phyloP scores from a whole-genome alignment of 2,797 vertebrate genomes.

The Sparidentex hasta region DNA sequence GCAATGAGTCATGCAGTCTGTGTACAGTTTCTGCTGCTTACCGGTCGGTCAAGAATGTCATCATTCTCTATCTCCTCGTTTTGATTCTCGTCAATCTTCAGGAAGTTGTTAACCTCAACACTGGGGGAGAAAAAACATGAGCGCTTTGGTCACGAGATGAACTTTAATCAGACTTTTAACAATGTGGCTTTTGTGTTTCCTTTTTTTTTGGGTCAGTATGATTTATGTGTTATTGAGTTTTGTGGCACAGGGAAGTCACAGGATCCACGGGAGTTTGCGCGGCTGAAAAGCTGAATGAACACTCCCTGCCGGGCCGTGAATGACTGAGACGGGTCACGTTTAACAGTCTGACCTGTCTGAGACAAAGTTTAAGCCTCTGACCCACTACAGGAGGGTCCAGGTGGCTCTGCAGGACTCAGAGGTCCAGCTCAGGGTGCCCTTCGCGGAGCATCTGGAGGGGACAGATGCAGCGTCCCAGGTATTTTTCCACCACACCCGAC shows the following conservation, averaged over 20 bases:
- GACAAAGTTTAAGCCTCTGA: constrained; percentile 54
- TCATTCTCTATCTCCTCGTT: constrained; percentile 78
- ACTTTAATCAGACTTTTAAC: not conserved
- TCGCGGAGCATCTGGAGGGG: constrained; percentile 23
- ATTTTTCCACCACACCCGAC: constrained; percentile 38
- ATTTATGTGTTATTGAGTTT: not conserved
- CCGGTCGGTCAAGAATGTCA: constrained; percentile 54
- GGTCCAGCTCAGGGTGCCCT: constrained; percentile 7
- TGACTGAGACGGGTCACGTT: constrained; percentile 52
- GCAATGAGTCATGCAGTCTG: not conserved
- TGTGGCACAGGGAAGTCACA: not conserved
- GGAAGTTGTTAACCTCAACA: constrained; percentile 83
- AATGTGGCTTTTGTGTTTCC: not conserved
- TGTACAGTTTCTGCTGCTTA: constrained; percentile 47
- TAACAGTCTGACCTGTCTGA: constrained; percentile 48
- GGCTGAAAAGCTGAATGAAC: constrained; percentile 16
- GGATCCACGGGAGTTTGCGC: not conserved
- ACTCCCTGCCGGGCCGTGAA: not conserved
- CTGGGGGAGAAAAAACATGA: constrained; percentile 58
- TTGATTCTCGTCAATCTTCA: constrained; percentile 86
- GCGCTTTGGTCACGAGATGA: not conserved
- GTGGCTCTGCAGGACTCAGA: constrained; percentile 28
- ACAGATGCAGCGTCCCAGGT: not conserved
- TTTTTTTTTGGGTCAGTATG: no score
- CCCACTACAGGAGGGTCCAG: constrained; percentile 26